A percentile compares a stretch with the other conserved stretches of the same genome.
These are phyloP conservation scores for Chymomyza costata DNA, from an alignment of 1,140 invertebrate genomes.

Conservation along the genomic window DNA sequence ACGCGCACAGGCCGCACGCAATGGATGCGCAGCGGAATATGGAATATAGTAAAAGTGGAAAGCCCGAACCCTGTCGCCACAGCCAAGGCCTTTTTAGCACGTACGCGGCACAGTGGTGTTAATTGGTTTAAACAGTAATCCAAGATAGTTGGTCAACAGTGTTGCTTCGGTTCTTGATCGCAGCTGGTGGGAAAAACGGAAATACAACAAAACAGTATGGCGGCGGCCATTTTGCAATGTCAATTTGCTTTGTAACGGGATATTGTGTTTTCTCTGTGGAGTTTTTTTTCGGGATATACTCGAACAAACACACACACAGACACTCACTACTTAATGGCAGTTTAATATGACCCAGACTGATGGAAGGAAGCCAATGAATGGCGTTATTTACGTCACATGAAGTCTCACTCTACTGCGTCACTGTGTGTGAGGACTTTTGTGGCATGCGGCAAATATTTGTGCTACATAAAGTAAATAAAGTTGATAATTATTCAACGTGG, in stretches of 20 bases:
- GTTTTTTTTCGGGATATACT: background rate
- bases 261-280: constrained; percentile 13
- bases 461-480: constrained; percentile 50
- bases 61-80: background rate
- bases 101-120: constrained; percentile 33
- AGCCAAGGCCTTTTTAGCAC: constrained; percentile 11
- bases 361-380: background rate
- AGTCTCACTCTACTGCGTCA: constrained; percentile 43
- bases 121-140: constrained; percentile 70
- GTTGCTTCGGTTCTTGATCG: constrained; percentile 15
- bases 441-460: constrained; percentile 61
- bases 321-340: constrained; percentile 25
- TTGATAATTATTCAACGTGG: constrained; percentile 57
- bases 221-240: constrained; percentile 35
- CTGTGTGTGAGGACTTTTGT: constrained; percentile 31
- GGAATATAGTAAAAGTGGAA: no score
- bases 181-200: constrained; percentile 33
- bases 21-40: no score
- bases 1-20: background rate
- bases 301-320: background rate
- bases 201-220: no score
- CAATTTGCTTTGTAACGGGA: constrained; percentile 62
- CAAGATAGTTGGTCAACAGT: constrained; percentile 24
- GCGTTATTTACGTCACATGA: constrained; percentile 14
- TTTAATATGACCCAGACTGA: constrained; percentile 14